phyloP scores from a whole-genome alignment of 2,888 invertebrate species.

The Pristionchus exspectatus region DNA sequence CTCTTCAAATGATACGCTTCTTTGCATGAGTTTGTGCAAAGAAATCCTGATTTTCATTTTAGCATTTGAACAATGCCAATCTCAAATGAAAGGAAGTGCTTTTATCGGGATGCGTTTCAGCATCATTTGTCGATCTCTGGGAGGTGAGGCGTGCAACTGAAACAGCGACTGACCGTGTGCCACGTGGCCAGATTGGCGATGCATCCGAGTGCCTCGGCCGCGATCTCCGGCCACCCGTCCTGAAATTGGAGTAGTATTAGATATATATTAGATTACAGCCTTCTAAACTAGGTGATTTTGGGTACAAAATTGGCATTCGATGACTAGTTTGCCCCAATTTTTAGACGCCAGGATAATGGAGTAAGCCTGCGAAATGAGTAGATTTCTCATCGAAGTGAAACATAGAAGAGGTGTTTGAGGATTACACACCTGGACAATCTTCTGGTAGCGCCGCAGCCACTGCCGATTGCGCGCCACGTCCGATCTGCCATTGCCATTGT shows the following conservation, averaged over 20 bases:
- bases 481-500: neutral
- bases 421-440: neutral
- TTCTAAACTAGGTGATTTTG: too few species aligned
- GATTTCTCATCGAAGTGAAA: too few species aligned
- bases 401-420: neutral
- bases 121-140: neutral
- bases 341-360: too few species aligned
- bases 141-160: neutral
- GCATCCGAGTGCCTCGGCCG: slow-evolving; percentile 51
- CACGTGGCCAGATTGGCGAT: slow-evolving; percentile 52
- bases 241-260: neutral
- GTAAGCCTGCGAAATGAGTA: too few species aligned
- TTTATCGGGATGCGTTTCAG: too few species aligned
- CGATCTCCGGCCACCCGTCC: slow-evolving; percentile 50
- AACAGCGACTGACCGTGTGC: neutral
- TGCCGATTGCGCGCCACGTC: slow-evolving; percentile 18
- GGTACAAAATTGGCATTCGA: too few species aligned
- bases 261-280: neutral
- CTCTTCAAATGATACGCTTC: too few species aligned
- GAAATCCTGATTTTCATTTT: too few species aligned
- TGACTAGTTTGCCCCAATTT: too few species aligned
- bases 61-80: too few species aligned
- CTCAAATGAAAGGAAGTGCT: too few species aligned
- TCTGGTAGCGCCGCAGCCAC: slow-evolving; percentile 49
- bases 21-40: too few species aligned